These are phyloP conservation scores for Dromius quadrimaculatus DNA, from an alignment of 2,888 invertebrate species.

Conservation along the genomic window DNA sequence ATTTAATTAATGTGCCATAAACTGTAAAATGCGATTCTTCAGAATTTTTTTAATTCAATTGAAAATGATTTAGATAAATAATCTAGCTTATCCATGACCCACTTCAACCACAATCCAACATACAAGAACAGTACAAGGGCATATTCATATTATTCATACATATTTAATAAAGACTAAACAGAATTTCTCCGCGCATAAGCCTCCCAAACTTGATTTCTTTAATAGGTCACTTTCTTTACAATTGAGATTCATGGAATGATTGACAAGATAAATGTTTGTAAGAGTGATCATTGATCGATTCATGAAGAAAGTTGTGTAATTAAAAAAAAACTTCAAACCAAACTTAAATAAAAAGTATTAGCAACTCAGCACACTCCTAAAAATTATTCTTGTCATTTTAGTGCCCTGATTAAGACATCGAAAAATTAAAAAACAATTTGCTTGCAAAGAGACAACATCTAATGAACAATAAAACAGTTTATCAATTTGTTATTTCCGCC, in stretches of 20 bases:
- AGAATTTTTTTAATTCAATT: no score
- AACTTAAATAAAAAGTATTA: slow-evolving; percentile 3
- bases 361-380: background rate
- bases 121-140: background rate
- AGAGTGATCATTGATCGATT: slow-evolving; percentile 4
- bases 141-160: background rate
- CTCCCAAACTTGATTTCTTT: no score
- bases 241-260: no score
- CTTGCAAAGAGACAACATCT: slow-evolving; percentile 38
- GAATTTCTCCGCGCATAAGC: no score
- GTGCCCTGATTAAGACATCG: slow-evolving; percentile 24
- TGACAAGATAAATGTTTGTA: slow-evolving; percentile 22
- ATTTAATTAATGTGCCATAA: no score
- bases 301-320: slow-evolving; percentile 22
- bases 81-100: no score
- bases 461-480: slow-evolving; percentile 23
- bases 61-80: no score
- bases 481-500: background rate
- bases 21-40: no score
- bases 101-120: background rate
- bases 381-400: background rate
- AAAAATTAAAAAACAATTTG: slow-evolving; percentile 13
- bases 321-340: slow-evolving; percentile 23
- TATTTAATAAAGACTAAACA: no score
- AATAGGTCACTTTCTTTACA: no score